phyloP scores from a whole-genome alignment of 2,888 invertebrate species.

The Ichneumoninae sp. region DNA sequence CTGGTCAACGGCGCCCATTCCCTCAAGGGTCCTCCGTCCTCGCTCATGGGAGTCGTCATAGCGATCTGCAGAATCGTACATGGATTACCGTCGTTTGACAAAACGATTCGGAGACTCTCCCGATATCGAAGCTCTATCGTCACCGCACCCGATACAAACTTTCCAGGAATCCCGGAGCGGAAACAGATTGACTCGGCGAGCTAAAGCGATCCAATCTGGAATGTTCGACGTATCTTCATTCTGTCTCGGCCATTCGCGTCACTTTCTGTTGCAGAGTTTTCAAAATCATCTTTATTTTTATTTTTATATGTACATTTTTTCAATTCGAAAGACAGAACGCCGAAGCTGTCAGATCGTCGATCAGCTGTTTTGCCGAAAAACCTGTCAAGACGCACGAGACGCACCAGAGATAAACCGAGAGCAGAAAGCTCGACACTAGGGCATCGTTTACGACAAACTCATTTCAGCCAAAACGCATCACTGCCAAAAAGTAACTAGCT shows the following conservation, averaged over 20 bases:
- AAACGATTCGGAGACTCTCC: background rate
- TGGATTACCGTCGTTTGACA: background rate
- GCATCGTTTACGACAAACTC: background rate
- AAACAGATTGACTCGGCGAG: constrained; percentile 5
- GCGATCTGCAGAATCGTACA: background rate
- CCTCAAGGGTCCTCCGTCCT: constrained; percentile 85
- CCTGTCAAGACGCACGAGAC: constrained; percentile 1
- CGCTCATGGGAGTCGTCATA: constrained; percentile 82
- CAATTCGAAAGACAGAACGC: background rate
- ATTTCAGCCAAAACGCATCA: background rate
- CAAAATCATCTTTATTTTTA: background rate
- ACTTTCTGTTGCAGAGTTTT: background rate
- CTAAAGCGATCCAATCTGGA: constrained; percentile 10
- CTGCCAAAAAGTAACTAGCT: background rate
- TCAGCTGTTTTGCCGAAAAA: constrained; percentile 26
- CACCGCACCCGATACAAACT: background rate
- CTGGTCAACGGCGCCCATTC: constrained; percentile 93
- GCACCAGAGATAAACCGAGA: background rate
- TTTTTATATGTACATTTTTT: background rate
- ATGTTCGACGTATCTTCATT: constrained; percentile 3
- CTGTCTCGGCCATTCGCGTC: background rate
- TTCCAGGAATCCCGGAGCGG: constrained; percentile 27
- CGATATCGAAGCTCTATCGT: background rate
- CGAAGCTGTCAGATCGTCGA: constrained; percentile 24
- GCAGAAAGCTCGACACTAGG: background rate